Evolutionary conservation across 2,113 vertebrate genomes (phyloP), one percentile per base, ranked within the genome.

Genomic region (Mirounga angustirostris): DNA sequence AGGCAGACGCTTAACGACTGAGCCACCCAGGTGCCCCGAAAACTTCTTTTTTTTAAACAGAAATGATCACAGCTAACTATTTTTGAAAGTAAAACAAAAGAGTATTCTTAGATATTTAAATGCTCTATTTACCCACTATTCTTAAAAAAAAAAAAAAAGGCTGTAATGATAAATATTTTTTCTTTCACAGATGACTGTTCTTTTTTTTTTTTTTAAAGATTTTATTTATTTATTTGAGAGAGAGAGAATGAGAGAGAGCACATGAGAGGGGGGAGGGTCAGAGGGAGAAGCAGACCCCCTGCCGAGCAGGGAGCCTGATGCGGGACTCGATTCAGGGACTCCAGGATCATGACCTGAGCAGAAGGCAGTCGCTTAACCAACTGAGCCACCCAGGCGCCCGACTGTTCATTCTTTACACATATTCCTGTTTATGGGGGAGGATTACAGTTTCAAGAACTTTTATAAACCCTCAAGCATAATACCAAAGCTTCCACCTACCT

Each of bases 41-140:
- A 59, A 73, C 4, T 43, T 33, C 54, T n/a, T 52, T 28, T 52
- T 22, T 89, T 26, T 50, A 28, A 33, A 74, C 40, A 46, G 73
- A 84, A 78, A 61, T 97, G 82, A 80, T 94, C 97, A 71, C 21
- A 71, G 63, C 58, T 74, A 86, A 16, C 50, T 61, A 83, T 92
- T 43, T 78, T 65, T 85, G 73, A 67, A 0, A 50, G 14, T 63
- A 89, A 56, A 24, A 93, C 40, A 69, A 65, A 94, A 85, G 78
- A 84, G 46, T 80, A 95, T 52, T 18, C 12, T 61, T 84, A 36
- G 73, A 87, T 65, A 52, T 19, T 96, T 80, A 85, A 98, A 91
- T 50, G 36, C 43, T 65, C 2, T 36, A 84, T 67, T 79, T 85
- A 85, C 56, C 40, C 28, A 11, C 15, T 80, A 7, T 67, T 87